Evolutionary conservation across 2,113 vertebrate genomes (phyloP).

Genomic region (Poeciliopsis retropinna): DNA sequence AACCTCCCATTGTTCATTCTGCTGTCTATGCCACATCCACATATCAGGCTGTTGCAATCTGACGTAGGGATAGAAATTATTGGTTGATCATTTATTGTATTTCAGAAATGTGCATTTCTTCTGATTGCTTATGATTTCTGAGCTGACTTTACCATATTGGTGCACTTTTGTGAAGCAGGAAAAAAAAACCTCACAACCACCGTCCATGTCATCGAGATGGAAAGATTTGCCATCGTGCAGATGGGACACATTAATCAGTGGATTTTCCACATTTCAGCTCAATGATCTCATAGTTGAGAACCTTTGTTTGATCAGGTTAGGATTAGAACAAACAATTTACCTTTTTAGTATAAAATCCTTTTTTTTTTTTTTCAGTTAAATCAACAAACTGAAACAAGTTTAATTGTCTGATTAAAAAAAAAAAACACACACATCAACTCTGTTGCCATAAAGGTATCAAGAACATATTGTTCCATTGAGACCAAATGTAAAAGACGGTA

Average conservation of each 20-base stretch:
- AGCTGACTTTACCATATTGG: neutral
- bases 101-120: neutral
- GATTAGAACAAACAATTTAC: neutral
- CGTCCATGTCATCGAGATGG: constrained; percentile 46
- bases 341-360: neutral
- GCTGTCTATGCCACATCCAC: neutral
- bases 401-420: neutral
- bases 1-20: neutral
- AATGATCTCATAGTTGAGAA: neutral
- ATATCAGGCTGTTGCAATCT: neutral
- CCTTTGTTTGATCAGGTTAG: neutral
- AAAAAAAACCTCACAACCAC: constrained; percentile 41
- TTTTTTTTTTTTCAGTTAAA: neutral
- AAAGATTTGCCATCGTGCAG: constrained; percentile 32
- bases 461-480: neutral
- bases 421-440: neutral
- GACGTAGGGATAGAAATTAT: neutral
- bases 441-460: neutral
- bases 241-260: constrained; percentile 32
- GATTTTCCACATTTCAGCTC: constrained; percentile 27
- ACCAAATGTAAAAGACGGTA: constrained; percentile 3
- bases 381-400: neutral
- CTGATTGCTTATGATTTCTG: neutral
- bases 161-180: neutral
- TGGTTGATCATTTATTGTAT: neutral